Conservation (phyloP, 2,797 vertebrate genomes). For the Atherinosoma microstoma region DNA sequence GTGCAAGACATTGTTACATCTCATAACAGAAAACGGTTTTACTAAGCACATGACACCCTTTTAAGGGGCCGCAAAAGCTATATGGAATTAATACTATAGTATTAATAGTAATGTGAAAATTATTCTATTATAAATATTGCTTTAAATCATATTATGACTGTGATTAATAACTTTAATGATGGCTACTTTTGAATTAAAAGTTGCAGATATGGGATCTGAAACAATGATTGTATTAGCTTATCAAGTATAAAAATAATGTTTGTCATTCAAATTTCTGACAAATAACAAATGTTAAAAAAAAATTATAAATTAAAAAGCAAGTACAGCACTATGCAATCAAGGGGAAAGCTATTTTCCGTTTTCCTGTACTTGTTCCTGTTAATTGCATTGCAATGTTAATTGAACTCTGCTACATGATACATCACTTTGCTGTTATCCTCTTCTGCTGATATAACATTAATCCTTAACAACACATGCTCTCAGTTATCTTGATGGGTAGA, state of each 20-base stretch:
- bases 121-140: too few relatives aligned
- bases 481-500: slow-evolving; percentile 2
- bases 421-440: neutral
- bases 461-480: neutral
- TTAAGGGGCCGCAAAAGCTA: neutral
- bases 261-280: neutral
- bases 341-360: neutral
- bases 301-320: slow-evolving; percentile 2
- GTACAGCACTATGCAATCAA: slow-evolving; percentile 36
- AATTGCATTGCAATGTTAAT: neutral
- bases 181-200: neutral
- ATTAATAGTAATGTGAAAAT: too few relatives aligned
- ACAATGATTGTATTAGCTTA: too few relatives aligned
- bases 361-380: too few relatives aligned
- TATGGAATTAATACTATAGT: neutral
- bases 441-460: slow-evolving; percentile 1
- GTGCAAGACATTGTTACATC: neutral
- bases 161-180: neutral
- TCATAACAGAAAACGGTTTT: neutral
- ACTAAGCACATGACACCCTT: neutral
- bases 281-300: slow-evolving; percentile 20
- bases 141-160: neutral
- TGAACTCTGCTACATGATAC: neutral
- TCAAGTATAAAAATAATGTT: neutral
- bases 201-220: too few relatives aligned